These are phyloP conservation scores for Acanthopleura granulata DNA, from an alignment of 2,888 invertebrate species.

Conservation along the genomic window DNA sequence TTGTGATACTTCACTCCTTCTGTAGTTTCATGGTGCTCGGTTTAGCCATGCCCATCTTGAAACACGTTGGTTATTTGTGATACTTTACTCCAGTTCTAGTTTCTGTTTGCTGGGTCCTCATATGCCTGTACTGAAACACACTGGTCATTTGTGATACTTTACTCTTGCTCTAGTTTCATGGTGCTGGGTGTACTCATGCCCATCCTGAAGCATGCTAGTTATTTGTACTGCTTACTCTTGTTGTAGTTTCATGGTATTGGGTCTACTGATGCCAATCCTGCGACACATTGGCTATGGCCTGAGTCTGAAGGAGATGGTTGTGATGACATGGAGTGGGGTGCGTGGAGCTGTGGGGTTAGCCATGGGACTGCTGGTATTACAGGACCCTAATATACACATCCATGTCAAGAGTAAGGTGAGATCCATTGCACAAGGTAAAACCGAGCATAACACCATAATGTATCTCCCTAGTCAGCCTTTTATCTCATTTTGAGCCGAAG, in stretches of 20 bases:
- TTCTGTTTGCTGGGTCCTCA: too few relatives aligned
- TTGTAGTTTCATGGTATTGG: slow-evolving; percentile 69
- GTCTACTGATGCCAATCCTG: slow-evolving; percentile 73
- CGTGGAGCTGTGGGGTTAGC: slow-evolving; percentile 76
- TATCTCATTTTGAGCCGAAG: too few relatives aligned
- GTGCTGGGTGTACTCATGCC: slow-evolving; percentile 74
- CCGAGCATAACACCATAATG: too few relatives aligned
- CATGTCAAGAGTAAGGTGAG: slow-evolving; percentile 48
- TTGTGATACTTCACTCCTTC: too few relatives aligned
- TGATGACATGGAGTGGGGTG: slow-evolving; percentile 77
- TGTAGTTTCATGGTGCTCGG: too few relatives aligned
- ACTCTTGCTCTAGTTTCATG: slow-evolving; percentile 38
- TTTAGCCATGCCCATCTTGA: too few relatives aligned
- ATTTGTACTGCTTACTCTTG: slow-evolving; percentile 42
- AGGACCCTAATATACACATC: slow-evolving; percentile 56
- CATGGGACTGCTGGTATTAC: slow-evolving; percentile 74
- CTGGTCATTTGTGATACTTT: too few relatives aligned
- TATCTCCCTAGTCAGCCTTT: too few relatives aligned
- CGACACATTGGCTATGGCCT: slow-evolving; percentile 75
- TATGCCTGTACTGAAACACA: too few relatives aligned
- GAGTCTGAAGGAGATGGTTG: slow-evolving; percentile 74
- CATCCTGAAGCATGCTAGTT: slow-evolving; percentile 73
- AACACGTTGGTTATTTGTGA: too few relatives aligned
- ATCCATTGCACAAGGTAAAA: too few relatives aligned
- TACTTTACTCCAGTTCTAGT: too few relatives aligned